Conservation (phyloP, 1,140 invertebrate species). For the Drosophila eugracilis region DNA sequence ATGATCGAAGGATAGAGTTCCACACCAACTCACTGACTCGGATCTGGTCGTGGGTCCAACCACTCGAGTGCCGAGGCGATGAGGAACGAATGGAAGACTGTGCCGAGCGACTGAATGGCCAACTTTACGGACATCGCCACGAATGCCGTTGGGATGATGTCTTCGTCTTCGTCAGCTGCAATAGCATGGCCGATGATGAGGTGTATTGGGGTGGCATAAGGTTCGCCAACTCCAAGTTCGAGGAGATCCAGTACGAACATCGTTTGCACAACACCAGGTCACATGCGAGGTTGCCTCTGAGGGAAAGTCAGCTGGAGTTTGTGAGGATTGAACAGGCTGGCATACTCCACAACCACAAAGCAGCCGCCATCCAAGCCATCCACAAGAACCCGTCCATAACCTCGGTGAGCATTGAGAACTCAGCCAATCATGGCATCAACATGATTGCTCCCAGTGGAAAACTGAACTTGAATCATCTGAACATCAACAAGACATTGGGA, state of each 20-base stretch:
- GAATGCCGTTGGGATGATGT: slow-evolving; percentile 94
- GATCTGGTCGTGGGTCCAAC: slow-evolving; percentile 98
- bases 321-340: slow-evolving; percentile 97
- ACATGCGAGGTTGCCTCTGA: slow-evolving; percentile 88
- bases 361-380: slow-evolving; percentile 95
- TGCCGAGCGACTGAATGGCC: slow-evolving; percentile 94
- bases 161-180: slow-evolving; percentile 97
- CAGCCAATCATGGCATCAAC: slow-evolving; percentile 96
- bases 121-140: slow-evolving; percentile 93
- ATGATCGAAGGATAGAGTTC: slow-evolving; percentile 92
- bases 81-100: slow-evolving; percentile 95
- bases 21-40: slow-evolving; percentile 92
- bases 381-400: slow-evolving; percentile 93
- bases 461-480: slow-evolving; percentile 89
- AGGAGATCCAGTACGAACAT: slow-evolving; percentile 93
- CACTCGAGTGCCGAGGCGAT: slow-evolving; percentile 93
- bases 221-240: slow-evolving; percentile 95
- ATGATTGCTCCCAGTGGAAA: slow-evolving; percentile 94
- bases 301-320: slow-evolving; percentile 92
- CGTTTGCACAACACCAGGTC: slow-evolving; percentile 92
- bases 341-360: slow-evolving; percentile 97
- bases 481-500: slow-evolving; percentile 93
- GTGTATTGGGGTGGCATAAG: slow-evolving; percentile 98
- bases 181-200: slow-evolving; percentile 87
- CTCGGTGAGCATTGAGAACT: slow-evolving; percentile 92